Conservation (phyloP, 2,888 invertebrate genomes). For the Athalia cordata region DNA sequence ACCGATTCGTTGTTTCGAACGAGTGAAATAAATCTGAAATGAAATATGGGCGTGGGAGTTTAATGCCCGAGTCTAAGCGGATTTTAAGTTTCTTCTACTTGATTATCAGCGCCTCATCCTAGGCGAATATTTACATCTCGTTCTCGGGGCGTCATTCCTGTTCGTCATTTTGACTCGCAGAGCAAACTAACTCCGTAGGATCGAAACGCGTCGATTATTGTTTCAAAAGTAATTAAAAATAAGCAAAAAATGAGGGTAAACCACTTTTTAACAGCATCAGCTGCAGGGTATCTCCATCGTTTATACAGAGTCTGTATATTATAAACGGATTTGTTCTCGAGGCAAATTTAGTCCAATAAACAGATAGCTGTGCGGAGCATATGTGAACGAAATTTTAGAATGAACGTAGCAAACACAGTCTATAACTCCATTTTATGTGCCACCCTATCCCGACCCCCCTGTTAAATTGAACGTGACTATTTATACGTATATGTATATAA, state of each 20-base stretch:
- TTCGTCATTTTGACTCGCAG: background rate
- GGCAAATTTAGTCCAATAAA: constrained; percentile 20
- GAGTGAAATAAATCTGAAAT: too few relatives aligned
- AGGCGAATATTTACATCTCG: background rate
- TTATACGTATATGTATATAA: background rate
- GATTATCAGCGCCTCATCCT: background rate
- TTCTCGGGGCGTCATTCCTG: background rate
- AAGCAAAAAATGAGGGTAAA: constrained; percentile 7
- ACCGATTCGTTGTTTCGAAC: too few relatives aligned
- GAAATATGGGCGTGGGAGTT: too few relatives aligned
- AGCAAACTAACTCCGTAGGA: background rate
- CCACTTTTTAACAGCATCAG: background rate
- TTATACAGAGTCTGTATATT: too few relatives aligned
- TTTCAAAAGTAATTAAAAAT: background rate
- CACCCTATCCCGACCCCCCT: background rate
- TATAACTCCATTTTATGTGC: constrained; percentile 3
- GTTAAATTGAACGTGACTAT: constrained; percentile 48
- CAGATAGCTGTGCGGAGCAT: background rate
- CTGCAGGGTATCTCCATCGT: constrained; percentile 6
- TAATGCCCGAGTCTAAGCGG: too few relatives aligned
- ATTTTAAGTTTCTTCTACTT: too few relatives aligned
- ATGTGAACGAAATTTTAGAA: background rate
- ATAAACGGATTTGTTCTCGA: background rate
- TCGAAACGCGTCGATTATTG: constrained; percentile 7
- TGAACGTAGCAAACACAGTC: background rate